A percentile compares a stretch with the other conserved stretches of the same genome.
phyloP scores from a whole-genome alignment of 2,888 invertebrate species.

The Drosophila imparisetae region DNA sequence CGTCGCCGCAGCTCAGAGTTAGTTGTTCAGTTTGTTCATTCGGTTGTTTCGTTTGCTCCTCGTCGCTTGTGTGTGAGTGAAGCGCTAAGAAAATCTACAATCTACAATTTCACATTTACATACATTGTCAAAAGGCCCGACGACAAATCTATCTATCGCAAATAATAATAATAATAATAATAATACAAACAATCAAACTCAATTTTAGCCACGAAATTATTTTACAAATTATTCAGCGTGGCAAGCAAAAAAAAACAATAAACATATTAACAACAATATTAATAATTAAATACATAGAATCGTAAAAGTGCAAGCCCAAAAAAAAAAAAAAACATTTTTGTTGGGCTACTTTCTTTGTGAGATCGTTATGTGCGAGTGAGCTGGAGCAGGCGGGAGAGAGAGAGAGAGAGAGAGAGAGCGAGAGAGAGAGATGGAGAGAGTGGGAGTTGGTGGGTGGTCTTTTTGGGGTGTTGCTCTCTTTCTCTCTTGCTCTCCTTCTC shows the following conservation, averaged over 20 bases:
- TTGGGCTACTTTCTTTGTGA: conserved; percentile 52
- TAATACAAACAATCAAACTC: conserved; percentile 1
- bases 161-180: neutral
- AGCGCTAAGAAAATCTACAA: conserved; percentile 55
- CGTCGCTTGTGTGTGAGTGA: conserved; percentile 80
- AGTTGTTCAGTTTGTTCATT: conserved; percentile 73
- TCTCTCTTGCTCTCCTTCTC: neutral
- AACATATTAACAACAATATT: neutral
- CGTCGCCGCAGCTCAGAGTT: conserved; percentile 56
- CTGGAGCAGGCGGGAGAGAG: neutral
- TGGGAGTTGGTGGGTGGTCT: conserved; percentile 1
- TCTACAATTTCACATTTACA: conserved; percentile 32
- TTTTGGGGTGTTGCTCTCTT: neutral
- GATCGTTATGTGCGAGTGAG: conserved; percentile 34
- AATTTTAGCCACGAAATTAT: conserved; percentile 14
- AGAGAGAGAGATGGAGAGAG: neutral
- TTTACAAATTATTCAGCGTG: conserved; percentile 37
- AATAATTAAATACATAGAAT: neutral
- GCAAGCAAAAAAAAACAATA: conserved; percentile 23
- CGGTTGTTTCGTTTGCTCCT: conserved; percentile 81
- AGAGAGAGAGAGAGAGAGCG: neutral
- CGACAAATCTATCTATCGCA: neutral
- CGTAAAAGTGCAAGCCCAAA: conserved; percentile 25
- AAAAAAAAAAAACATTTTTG: neutral
- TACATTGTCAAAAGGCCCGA: neutral